These are phyloP conservation scores for Rhinoptilus africanus DNA, from an alignment of 2,113 vertebrate species.

Conservation along the genomic window DNA sequence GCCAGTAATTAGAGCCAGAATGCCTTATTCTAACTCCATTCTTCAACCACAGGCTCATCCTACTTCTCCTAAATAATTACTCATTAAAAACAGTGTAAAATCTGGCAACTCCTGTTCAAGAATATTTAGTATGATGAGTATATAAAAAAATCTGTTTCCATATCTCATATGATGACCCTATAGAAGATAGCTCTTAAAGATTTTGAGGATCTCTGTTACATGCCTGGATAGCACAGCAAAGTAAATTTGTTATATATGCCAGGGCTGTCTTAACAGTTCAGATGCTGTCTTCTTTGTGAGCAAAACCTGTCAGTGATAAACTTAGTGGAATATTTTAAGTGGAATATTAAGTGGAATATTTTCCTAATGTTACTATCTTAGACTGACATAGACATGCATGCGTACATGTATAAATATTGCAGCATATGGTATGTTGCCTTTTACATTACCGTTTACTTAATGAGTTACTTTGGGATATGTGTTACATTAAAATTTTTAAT, in stretches of 20 bases:
- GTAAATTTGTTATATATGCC: background rate
- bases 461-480: background rate
- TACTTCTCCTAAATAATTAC: background rate
- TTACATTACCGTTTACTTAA: background rate
- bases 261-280: background rate
- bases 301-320: background rate
- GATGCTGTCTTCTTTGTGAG: background rate
- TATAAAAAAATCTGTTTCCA: background rate
- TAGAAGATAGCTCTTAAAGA: background rate
- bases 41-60: background rate
- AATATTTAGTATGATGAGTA: background rate
- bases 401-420: background rate
- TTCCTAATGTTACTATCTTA: background rate
- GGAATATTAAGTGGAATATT: background rate
- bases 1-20: background rate
- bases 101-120: background rate
- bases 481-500: background rate
- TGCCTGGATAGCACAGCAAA: background rate
- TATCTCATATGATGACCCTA: background rate
- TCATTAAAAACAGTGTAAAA: background rate
- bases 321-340: background rate
- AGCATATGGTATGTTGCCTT: background rate
- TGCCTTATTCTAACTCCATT: background rate
- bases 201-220: background rate
- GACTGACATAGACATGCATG: background rate